These are phyloP conservation scores for Calypte anna DNA, from an alignment of 2,113 vertebrate species.

Conservation along the genomic window DNA sequence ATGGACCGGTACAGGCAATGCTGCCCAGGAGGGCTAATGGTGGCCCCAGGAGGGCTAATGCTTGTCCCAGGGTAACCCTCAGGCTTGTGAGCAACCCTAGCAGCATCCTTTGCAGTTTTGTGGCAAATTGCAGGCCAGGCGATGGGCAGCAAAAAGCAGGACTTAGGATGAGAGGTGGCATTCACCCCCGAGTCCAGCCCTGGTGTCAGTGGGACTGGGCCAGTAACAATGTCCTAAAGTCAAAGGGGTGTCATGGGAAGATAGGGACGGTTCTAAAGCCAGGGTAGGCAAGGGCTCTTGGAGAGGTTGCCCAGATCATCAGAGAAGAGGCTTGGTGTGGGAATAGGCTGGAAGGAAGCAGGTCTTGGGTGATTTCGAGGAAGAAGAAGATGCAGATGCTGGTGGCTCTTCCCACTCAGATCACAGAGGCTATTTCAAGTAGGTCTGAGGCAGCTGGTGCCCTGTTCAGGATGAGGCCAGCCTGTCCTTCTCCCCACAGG, in stretches of 20 bases:
- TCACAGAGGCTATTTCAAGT: rapidly evolving
- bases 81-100: neutral
- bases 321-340: neutral
- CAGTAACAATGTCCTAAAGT: rapidly evolving
- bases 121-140: neutral
- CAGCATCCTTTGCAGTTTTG: neutral
- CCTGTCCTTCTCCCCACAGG: neutral
- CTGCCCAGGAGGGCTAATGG: neutral
- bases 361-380: neutral
- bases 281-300: neutral
- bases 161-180: rapidly evolving
- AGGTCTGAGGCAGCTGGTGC: neutral
- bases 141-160: neutral
- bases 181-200: neutral
- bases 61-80: neutral
- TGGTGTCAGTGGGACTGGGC: rapidly evolving
- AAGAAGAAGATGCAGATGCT: neutral
- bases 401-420: neutral
- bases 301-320: neutral
- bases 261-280: rapidly evolving
- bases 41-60: neutral
- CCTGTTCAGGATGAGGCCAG: rapidly evolving
- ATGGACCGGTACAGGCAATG: neutral
- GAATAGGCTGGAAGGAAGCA: neutral
- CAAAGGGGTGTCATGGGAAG: neutral